phyloP scores from a whole-genome alignment of 2,888 invertebrate genomes.

The Odontothrips loti region DNA sequence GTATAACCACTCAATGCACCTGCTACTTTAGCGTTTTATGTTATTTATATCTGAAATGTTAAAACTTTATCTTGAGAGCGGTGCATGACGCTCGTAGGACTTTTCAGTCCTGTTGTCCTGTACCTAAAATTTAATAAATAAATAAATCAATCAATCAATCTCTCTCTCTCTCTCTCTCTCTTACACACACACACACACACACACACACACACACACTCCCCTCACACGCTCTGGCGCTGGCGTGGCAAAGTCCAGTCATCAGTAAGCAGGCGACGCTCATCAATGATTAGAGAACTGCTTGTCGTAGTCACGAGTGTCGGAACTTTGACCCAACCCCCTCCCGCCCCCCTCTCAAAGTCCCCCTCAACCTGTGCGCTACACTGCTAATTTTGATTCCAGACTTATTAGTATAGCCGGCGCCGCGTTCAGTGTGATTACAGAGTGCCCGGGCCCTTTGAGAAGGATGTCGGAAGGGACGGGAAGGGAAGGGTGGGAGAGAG shows the following conservation, averaged over 20 bases:
- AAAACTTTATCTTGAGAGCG: no score
- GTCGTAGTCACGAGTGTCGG: not conserved
- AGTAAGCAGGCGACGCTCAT: not conserved
- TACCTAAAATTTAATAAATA: no score
- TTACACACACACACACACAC: no score
- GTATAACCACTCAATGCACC: no score
- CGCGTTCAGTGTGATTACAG: not conserved
- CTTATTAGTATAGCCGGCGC: not conserved
- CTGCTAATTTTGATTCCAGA: not conserved
- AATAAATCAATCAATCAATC: not conserved
- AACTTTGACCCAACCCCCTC: not conserved
- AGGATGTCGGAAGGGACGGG: not conserved
- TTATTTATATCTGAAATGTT: no score
- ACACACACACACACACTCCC: no score
- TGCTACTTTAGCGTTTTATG: no score
- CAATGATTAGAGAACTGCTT: constrained; percentile 17
- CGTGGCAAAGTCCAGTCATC: not conserved
- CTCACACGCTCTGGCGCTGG: not conserved
- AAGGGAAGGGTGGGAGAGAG: constrained; percentile 16
- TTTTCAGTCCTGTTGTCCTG: no score
- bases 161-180: constrained; percentile 1
- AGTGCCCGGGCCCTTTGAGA: not conserved
- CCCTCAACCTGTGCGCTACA: not conserved
- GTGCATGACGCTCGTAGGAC: no score
- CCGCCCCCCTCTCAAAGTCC: not conserved